phyloP scores from a whole-genome alignment of 2,113 vertebrate genomes.

The Pteruthius melanotis region DNA sequence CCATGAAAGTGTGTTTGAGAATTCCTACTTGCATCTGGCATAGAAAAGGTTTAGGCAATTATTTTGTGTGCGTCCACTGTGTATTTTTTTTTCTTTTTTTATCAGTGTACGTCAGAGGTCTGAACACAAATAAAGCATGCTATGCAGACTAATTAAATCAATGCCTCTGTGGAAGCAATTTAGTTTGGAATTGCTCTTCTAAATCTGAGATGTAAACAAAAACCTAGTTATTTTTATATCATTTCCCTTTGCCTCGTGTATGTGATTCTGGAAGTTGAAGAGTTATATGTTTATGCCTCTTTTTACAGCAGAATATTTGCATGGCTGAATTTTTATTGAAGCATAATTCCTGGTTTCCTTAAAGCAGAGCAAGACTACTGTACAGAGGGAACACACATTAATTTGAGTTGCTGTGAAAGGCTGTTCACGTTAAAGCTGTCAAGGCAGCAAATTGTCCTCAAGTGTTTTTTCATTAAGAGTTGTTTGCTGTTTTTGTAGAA shows the following conservation, averaged over 20 bases:
- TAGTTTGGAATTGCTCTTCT: slow-evolving; percentile 63
- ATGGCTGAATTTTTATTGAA: slow-evolving; percentile 50
- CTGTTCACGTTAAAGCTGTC: background rate
- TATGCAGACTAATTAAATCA: slow-evolving; percentile 56
- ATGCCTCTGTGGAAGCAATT: slow-evolving; percentile 38
- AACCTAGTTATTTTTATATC: slow-evolving; percentile 50
- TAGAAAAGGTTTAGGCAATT: background rate
- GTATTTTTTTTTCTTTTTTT: background rate
- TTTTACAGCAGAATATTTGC: slow-evolving; percentile 57
- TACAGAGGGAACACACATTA: background rate
- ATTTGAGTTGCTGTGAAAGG: background rate
- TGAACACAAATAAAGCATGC: background rate
- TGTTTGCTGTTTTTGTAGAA: background rate
- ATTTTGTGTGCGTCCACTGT: background rate
- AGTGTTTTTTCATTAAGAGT: background rate
- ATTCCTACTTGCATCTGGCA: background rate
- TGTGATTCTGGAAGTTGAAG: slow-evolving; percentile 2
- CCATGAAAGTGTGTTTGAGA: background rate
- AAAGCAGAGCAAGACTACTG: slow-evolving; percentile 24
- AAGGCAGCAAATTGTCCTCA: background rate
- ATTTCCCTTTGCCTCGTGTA: slow-evolving; percentile 19
- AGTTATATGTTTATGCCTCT: slow-evolving; percentile 46
- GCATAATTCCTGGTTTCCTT: slow-evolving; percentile 47
- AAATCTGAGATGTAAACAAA: slow-evolving; percentile 64
- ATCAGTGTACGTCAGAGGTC: slow-evolving; percentile 6